These are phyloP conservation scores for Poeciliopsis paucimaculata DNA, from an alignment of 2,797 vertebrate genomes.

Conservation along the genomic window DNA sequence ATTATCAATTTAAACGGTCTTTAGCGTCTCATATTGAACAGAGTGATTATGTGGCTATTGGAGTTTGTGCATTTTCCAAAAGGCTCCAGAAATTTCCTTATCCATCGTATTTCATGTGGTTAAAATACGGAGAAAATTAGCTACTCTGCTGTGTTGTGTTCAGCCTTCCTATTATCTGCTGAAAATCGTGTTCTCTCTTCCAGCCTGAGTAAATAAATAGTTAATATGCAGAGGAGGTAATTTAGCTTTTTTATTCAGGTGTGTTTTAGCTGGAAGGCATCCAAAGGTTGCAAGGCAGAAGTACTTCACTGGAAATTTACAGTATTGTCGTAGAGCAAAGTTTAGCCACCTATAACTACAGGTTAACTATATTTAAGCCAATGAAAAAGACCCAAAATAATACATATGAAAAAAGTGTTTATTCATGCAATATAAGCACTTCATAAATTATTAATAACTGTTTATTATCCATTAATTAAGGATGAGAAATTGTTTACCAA, in stretches of 20 bases:
- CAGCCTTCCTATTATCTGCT: background rate
- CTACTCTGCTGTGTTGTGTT: background rate
- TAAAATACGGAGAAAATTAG: background rate
- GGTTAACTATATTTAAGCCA: too few relatives aligned
- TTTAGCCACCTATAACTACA: background rate
- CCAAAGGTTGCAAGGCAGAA: too few relatives aligned
- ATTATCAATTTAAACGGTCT: background rate
- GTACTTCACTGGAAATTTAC: background rate
- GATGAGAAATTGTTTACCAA: too few relatives aligned
- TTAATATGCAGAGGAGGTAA: background rate
- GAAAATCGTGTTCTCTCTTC: background rate
- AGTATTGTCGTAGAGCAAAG: background rate
- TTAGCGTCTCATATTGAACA: background rate
- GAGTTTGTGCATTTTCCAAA: background rate
- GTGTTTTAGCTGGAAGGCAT: too few relatives aligned
- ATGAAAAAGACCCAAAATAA: too few relatives aligned
- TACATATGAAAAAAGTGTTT: too few relatives aligned
- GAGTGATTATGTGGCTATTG: background rate
- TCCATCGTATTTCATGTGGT: background rate
- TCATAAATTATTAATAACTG: too few relatives aligned
- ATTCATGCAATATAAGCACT: too few relatives aligned
- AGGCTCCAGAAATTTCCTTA: background rate
- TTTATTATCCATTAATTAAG: too few relatives aligned
- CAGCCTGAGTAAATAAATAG: background rate
- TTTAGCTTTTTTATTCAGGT: background rate